Base-by-base conservation (phyloP, 2,888 invertebrate species). In the Chymomyza fuscimana region DNA sequence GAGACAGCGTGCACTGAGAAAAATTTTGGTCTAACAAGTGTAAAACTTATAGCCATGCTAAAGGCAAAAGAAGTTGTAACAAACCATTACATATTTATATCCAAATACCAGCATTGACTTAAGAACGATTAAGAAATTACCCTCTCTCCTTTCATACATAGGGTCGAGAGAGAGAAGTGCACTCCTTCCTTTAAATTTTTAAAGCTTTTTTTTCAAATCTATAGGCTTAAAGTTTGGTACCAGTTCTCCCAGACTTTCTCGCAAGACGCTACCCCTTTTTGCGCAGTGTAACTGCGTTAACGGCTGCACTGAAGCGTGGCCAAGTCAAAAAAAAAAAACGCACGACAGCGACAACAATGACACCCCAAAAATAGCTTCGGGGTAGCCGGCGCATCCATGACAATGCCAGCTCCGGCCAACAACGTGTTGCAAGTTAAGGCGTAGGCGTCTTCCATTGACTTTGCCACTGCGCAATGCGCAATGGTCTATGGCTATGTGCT, bases 271-370 rank as follows among this genome's bases (percentile, higher is more conserved):
- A 0, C 4, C 40, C 3, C 12, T 2, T 46, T 46, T 46, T 7
- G 2, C 12, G 2, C 40, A 46, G 40, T 46, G 40, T 46, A 46
- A 12, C 12, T 46, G 40, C 12, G 40, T 46, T 46, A 46, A 46
- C 40, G 40, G 0, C 63, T 65, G 80, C 83, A 87, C 87, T 86
- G 71, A 77, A 72, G 73, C 83, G 70, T 87, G 65, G 61, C 86
- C 86, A 83, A 87, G 81, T 79, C 79, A 46, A 10, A 10, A 12
- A 86, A 86, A 58, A 54, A 36, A 1, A 1, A 1, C 9, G 46
- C 40, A 36, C 40, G 22, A 61, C 46, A 61, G 88, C 87, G 87
- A 83, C 87, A 87, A 83, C 83, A 83, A 83, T 83, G 83, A 82
- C 81, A 63, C 79, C 73, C 58, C 56, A 58, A 40, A 58, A 64